Evolutionary conservation across 2,888 invertebrate genomes (phyloP).

Genomic region (Pegoplata infirma): DNA sequence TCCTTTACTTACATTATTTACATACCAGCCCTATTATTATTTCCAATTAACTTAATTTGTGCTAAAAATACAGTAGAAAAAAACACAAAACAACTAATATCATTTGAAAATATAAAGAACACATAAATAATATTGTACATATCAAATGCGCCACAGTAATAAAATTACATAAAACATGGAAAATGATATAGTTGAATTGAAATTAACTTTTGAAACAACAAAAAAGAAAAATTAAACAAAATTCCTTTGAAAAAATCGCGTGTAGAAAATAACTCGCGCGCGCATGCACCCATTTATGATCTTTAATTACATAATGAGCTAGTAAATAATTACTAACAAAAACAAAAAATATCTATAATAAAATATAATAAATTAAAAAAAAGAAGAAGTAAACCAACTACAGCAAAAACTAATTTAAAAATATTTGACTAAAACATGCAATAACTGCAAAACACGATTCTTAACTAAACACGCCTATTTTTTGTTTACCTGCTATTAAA

Average conservation of each 20-base stretch:
- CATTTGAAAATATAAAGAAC: constrained; percentile 10
- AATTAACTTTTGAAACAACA: constrained; percentile 26
- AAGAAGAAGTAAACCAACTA: constrained; percentile 35
- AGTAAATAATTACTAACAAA: constrained; percentile 54
- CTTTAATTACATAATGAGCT: constrained; percentile 62
- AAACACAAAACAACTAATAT: constrained; percentile 8
- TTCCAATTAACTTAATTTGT: constrained; percentile 34
- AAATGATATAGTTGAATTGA: constrained; percentile 19
- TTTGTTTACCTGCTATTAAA: constrained; percentile 21
- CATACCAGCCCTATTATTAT: constrained; percentile 6
- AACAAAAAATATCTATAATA: constrained; percentile 9
- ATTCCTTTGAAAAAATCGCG: constrained; percentile 16
- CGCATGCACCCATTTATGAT: constrained; percentile 56
- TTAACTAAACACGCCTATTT: constrained; percentile 34
- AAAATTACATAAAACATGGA: constrained; percentile 39
- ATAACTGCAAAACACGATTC: neutral
- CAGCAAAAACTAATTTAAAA: constrained; percentile 28
- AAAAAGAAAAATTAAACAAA: neutral
- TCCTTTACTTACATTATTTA: neutral
- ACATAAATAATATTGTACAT: constrained; percentile 24
- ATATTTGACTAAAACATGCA: constrained; percentile 20
- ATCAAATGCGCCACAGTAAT: constrained; percentile 29
- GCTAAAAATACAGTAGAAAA: constrained; percentile 4
- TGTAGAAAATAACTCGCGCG: constrained; percentile 27
- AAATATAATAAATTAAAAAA: constrained; percentile 40